Base-by-base conservation (phyloP, 2,797 vertebrate genomes). In the Tarsius wallacei region DNA sequence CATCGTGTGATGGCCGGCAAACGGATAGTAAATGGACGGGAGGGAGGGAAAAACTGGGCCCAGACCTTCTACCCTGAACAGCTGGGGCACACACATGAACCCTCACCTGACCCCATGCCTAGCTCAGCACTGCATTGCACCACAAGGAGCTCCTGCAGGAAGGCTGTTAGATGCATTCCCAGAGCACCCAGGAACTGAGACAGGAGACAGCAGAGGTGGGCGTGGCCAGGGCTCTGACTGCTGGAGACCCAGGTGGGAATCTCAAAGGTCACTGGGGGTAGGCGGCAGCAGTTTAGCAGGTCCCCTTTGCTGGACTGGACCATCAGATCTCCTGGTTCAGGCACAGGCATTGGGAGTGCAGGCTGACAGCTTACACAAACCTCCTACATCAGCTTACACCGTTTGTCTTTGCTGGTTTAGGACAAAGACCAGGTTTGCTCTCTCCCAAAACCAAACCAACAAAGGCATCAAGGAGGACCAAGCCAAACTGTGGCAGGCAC, bases 381-480 rank as follows among this genome's bases (percentile, higher is more conserved):
- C 70, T 83, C 49, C 17, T 0, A 0, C 13, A 42, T 33, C 7
- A 28, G 66, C 14, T 2, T 3, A 61, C 31, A 24, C n/a, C 0
- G 5, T 22, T 47, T 28, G 63, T 55, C 80, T 28, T 6, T 1
- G 0, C 59, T 1, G 5, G 36, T 31, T 42, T 9, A 24, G 33
- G 42, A 42, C 36, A 76, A 53, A 71, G 53, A 15, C 63, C 1
- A 10, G n/a, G 64, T 24, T 1, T 14, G n/a, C 15, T 68, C 14
- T 53, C 19, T 73, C 51, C 57, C n/a, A 0, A 95, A 74, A 51
- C 55, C 55, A 26, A 21, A 61, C n/a, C 51, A 47, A 59, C 59
- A 66, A 19, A 94, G n/a, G 22, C 53, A 78, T 42, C 33, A 2
- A 11, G 36, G 51, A 87, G 61, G 93, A 49, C 10, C 0, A 16